Evolutionary conservation across 2,113 vertebrate genomes (phyloP).

Genomic region (Arvicanthis niloticus): DNA sequence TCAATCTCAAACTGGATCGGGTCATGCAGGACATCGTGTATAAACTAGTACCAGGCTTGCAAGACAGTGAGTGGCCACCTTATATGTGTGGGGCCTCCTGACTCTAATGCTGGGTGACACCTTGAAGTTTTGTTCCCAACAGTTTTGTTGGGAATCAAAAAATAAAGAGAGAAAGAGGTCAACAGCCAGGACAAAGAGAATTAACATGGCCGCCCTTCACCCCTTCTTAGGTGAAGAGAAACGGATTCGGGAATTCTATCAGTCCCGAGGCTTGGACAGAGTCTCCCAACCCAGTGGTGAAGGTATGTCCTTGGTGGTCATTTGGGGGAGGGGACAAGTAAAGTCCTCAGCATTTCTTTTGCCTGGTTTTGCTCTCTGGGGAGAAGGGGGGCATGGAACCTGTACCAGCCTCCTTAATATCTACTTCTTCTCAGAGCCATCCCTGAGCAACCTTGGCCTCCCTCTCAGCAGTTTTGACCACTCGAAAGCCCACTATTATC

Average conservation of each 20-base stretch:
- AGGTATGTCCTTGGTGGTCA: slow-evolving; percentile 84
- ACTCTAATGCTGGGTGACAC: slow-evolving; percentile 12
- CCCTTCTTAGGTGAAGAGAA: slow-evolving; percentile 93
- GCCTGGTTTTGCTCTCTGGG: background rate
- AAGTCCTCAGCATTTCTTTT: background rate
- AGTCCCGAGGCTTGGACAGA: slow-evolving; percentile 96
- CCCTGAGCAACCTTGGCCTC: slow-evolving; percentile 92
- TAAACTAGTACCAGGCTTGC: slow-evolving; percentile 97
- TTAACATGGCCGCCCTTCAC: background rate
- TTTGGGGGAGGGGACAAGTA: background rate
- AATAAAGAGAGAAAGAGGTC: background rate
- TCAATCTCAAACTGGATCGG: slow-evolving; percentile 98
- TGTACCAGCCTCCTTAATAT: slow-evolving; percentile 14
- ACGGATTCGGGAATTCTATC: slow-evolving; percentile 97
- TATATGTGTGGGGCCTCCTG: background rate
- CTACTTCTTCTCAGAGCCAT: slow-evolving; percentile 86
- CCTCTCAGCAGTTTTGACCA: slow-evolving; percentile 97
- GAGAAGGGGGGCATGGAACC: background rate
- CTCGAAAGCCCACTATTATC: slow-evolving; percentile 97
- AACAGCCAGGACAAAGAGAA: background rate
- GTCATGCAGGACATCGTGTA: slow-evolving; percentile 99
- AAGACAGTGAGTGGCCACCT: slow-evolving; percentile 92
- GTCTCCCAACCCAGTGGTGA: slow-evolving; percentile 93
- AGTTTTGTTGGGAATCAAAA: background rate
- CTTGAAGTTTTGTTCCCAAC: background rate